Base-by-base conservation (phyloP, 2,113 vertebrate genomes). In the Corythoichthys haematopterus region DNA sequence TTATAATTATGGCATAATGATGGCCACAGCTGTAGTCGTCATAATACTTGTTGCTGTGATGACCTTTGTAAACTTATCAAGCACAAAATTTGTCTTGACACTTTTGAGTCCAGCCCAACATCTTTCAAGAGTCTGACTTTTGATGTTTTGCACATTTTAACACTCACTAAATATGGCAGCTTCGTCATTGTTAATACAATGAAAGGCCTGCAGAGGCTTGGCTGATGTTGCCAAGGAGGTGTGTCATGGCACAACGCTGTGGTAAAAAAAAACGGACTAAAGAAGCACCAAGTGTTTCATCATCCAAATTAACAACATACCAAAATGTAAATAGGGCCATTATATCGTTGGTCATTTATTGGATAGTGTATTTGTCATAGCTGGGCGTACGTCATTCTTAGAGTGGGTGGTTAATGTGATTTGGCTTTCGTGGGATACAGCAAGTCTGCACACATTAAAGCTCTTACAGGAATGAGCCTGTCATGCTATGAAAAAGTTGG, bases 391-490 rank as follows among this genome's bases (percentile, higher is more conserved):
- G n/a, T 35, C 53, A 55, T 55, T 10, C 20, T 56, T 28, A 56
- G 20, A 55, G 5, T 20, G 20, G 20, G 53, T 28, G 13, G 53
- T 35, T 56, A 33, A 43, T 36, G n/a, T 9, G n/a, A 6, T 55
- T n/a, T 65, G 2, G 16, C 36, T 8, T 15, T 70, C 28, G 3
- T 66, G 35, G 63, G 56, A 47, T 45, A 56, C 11, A 6, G 48
- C 69, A 75, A 53, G 67, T 71, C 65, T 53, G 65, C 57, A 69
- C 46, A 40, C 28, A 68, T 63, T 38, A 47, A 13, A 71, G 47
- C 70, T 57, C 58, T 67, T 45, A 57, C 12, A 33, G 45, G 69
- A 70, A 67, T 77, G 15, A 68, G 37, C 12, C 28, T 7, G 15
- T 58, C 12, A 47, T 28, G 53, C 53, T 33, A 56, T 33, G 53